Percentiles rank a stretch among this genome's conserved stretches.
Evolutionary conservation across 2,113 vertebrate species (phyloP).

Genomic region (Mobula hypostoma): DNA sequence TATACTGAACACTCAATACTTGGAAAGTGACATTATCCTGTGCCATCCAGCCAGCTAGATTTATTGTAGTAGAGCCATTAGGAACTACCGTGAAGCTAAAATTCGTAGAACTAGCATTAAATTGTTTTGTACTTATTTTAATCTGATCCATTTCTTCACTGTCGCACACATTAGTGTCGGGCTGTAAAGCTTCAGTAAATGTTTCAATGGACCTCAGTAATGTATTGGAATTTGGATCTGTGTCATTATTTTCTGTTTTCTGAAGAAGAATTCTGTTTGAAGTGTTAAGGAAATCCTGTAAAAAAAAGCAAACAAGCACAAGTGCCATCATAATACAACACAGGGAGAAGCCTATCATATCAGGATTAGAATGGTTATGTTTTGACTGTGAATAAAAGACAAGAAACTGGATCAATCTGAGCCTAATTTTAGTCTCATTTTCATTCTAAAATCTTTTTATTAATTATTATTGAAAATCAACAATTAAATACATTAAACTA

Average conservation of each 20-base stretch:
- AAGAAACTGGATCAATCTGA: no score
- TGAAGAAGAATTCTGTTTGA: no score
- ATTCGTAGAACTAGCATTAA: background rate
- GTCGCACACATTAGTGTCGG: no score
- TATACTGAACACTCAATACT: background rate
- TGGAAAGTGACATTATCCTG: background rate
- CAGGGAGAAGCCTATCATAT: background rate
- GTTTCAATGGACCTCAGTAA: background rate
- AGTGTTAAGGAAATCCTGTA: background rate
- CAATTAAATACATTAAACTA: no score
- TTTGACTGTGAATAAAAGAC: background rate
- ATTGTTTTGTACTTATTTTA: background rate
- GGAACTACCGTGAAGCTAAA: background rate
- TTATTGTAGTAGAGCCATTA: background rate
- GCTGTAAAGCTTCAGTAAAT: background rate
- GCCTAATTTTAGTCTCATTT: no score
- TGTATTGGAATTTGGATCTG: background rate
- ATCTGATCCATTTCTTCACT: background rate
- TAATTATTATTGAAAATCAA: no score
- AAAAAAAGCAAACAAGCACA: background rate
- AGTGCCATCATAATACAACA: background rate
- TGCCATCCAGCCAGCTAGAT: background rate
- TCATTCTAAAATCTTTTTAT: no score
- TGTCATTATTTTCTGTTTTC: fast-evolving
- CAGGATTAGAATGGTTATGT: background rate